These are phyloP conservation scores for Vultur gryphus DNA, from an alignment of 2,797 vertebrate species.

Conservation along the genomic window DNA sequence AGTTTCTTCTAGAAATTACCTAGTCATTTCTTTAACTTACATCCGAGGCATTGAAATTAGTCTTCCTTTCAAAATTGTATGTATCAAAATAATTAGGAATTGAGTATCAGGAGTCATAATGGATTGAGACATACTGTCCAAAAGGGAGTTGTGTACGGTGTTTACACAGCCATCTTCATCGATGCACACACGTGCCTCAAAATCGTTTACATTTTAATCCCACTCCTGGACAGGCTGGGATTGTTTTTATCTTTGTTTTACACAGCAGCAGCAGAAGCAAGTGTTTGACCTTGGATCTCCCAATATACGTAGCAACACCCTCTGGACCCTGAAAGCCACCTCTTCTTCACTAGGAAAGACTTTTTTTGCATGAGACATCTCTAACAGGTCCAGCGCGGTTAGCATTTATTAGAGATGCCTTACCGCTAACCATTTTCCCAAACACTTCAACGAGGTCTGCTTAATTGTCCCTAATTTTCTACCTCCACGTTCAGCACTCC, in stretches of 20 bases:
- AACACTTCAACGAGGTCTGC: background rate
- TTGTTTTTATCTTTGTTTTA: background rate
- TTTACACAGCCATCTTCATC: background rate
- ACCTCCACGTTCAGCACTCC: background rate
- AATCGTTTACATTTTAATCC: background rate
- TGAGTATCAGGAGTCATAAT: background rate
- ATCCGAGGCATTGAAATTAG: background rate
- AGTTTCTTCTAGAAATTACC: background rate
- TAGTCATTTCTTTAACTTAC: background rate
- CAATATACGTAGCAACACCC: fast-evolving
- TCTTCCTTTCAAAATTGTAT: background rate
- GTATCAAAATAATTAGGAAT: background rate
- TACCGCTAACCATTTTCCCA: background rate
- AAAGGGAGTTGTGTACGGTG: background rate
- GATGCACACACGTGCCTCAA: fast-evolving
- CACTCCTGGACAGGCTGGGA: background rate
- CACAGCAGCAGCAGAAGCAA: background rate
- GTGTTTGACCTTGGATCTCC: background rate
- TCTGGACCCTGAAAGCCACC: background rate
- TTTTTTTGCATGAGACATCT: background rate
- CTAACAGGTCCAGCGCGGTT: background rate
- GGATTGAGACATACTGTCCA: background rate
- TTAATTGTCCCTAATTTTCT: background rate
- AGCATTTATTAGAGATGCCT: background rate
- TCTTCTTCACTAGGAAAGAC: background rate